Conservation (phyloP, 2,797 vertebrate species). For the Lacerta viridis region DNA sequence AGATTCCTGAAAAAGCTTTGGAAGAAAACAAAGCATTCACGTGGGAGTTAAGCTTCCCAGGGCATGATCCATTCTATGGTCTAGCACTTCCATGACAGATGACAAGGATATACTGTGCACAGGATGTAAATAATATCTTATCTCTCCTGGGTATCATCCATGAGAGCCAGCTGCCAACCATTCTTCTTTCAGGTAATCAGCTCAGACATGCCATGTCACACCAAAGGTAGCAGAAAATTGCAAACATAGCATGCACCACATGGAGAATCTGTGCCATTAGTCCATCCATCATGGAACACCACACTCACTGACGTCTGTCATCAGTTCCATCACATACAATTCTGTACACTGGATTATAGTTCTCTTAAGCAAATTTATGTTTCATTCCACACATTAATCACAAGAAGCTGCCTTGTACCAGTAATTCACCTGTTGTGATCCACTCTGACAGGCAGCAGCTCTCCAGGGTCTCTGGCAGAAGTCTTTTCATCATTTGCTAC, state of each 20-base stretch:
- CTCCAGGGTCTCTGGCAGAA: too few relatives aligned
- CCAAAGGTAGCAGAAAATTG: neutral
- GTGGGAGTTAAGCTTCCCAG: neutral
- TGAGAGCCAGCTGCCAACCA: slow-evolving; percentile 1
- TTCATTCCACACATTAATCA: neutral
- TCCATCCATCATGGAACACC: neutral
- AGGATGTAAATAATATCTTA: neutral
- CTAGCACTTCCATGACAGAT: neutral
- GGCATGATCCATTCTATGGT: too few relatives aligned
- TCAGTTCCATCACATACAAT: neutral
- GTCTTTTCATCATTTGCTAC: too few relatives aligned
- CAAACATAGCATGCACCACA: neutral
- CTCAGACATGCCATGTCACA: neutral
- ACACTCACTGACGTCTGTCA: neutral
- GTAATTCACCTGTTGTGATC: too few relatives aligned
- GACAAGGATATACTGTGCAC: neutral
- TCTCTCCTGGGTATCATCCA: neutral
- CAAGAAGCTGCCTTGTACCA: too few relatives aligned
- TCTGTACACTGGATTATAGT: neutral
- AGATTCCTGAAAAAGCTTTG: neutral
- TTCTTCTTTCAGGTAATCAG: neutral
- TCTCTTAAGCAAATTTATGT: neutral
- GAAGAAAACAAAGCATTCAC: neutral
- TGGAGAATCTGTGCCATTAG: neutral
- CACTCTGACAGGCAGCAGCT: too few relatives aligned